These are phyloP conservation scores for Lepus americanus DNA, from an alignment of 2,113 vertebrate species.

Conservation along the genomic window DNA sequence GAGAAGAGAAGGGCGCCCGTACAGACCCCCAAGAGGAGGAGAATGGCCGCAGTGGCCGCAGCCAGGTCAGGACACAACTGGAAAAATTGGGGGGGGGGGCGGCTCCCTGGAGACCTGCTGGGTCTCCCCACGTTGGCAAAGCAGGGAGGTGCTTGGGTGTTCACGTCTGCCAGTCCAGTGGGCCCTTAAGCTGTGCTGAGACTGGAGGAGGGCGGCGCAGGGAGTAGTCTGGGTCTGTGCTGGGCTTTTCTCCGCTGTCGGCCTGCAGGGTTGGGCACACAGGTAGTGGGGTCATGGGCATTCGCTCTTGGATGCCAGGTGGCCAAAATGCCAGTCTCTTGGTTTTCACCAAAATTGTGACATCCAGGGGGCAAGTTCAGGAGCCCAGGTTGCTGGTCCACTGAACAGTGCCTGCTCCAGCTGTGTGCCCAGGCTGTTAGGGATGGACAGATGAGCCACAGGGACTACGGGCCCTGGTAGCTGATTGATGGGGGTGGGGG, in stretches of 20 bases:
- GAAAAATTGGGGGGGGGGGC: no score
- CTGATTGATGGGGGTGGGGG: not conserved
- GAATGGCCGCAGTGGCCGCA: not conserved
- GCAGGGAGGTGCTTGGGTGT: accelerated
- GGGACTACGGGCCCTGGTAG: not conserved
- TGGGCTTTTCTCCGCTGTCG: accelerated
- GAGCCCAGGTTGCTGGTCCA: not conserved
- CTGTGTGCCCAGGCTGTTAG: not conserved
- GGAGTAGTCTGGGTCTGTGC: not conserved
- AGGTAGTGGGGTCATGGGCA: accelerated
- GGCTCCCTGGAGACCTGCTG: not conserved
- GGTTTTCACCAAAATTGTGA: not conserved
- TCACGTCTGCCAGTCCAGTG: not conserved
- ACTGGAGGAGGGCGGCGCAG: accelerated
- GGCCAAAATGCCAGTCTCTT: not conserved
- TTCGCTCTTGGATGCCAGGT: not conserved
- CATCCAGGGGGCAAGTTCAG: not conserved
- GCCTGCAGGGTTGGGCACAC: not conserved
- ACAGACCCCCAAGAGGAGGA: constrained; percentile 61
- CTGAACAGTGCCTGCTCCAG: not conserved
- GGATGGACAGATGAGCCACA: not conserved
- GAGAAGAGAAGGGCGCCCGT: accelerated
- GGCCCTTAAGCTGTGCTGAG: not conserved
- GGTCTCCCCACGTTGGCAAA: not conserved
- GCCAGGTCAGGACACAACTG: not conserved